Evolutionary conservation across 2,888 invertebrate species (phyloP).

Genomic region (Scaptomyza tumidula): DNA sequence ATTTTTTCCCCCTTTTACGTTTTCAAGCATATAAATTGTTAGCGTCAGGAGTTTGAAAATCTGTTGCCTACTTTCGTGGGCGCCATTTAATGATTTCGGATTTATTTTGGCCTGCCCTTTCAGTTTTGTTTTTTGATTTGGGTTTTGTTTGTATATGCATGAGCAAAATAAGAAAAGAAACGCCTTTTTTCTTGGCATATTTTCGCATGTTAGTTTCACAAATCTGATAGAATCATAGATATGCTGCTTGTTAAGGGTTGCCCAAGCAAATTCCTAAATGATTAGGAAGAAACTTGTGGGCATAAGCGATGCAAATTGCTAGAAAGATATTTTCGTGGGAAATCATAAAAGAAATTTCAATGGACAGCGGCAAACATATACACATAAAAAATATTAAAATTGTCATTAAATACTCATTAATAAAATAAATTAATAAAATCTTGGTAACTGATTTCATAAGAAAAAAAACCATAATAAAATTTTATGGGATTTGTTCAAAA

Average conservation of each 20-base stretch:
- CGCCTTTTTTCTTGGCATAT: constrained; percentile 27
- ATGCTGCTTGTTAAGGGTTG: constrained; percentile 22
- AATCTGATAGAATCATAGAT: constrained; percentile 28
- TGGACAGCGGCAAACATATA: neutral
- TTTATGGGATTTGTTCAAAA: too few species aligned
- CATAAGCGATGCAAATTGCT: constrained; percentile 33
- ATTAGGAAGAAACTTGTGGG: constrained; percentile 34
- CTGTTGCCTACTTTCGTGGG: constrained; percentile 64
- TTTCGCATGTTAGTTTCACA: constrained; percentile 35
- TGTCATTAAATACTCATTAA: too few species aligned
- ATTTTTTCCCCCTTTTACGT: constrained; percentile 18
- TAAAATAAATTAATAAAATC: too few species aligned
- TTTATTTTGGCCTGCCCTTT: constrained; percentile 2
- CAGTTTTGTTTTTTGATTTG: constrained; percentile 21
- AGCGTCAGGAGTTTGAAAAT: constrained; percentile 63
- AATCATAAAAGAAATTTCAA: neutral
- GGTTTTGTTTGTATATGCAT: constrained; percentile 25
- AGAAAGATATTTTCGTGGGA: constrained; percentile 11
- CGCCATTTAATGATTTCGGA: constrained; percentile 8
- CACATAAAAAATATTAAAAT: neutral
- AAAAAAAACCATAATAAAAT: too few species aligned
- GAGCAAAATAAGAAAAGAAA: constrained; percentile 26
- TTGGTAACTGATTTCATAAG: too few species aligned
- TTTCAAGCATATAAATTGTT: constrained; percentile 56
- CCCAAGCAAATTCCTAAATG: constrained; percentile 29